These are phyloP conservation scores for Uloborus plumipes DNA, from an alignment of 2,888 invertebrate species.

Conservation along the genomic window DNA sequence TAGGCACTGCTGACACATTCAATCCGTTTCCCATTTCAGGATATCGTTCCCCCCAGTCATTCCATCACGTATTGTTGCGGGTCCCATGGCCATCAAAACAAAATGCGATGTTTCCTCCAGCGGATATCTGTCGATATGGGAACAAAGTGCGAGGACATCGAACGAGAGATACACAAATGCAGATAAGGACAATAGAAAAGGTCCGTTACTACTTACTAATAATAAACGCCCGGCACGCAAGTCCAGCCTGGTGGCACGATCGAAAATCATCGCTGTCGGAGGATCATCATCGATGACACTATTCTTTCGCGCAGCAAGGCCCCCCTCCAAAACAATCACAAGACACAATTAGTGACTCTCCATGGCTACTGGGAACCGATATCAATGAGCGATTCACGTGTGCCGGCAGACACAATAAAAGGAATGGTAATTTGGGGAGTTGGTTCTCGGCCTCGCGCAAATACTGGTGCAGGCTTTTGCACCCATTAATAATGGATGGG, in stretches of 20 bases:
- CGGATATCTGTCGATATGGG: slow-evolving; percentile 29
- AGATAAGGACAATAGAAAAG: slow-evolving; percentile 31
- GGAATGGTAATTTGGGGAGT: slow-evolving; percentile 38
- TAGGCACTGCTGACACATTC: too few species aligned
- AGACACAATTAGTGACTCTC: slow-evolving; percentile 53
- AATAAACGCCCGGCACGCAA: slow-evolving; percentile 47
- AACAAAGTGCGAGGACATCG: slow-evolving; percentile 25
- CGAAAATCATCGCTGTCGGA: slow-evolving; percentile 29
- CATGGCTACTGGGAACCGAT: slow-evolving; percentile 37
- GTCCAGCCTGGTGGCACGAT: slow-evolving; percentile 37
- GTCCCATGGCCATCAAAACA: slow-evolving; percentile 31
- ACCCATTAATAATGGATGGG: slow-evolving; percentile 56
- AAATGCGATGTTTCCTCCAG: slow-evolving; percentile 37
- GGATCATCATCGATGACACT: slow-evolving; percentile 36
- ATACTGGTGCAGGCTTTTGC: slow-evolving; percentile 33
- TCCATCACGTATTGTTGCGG: slow-evolving; percentile 1
- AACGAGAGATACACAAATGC: slow-evolving; percentile 9
- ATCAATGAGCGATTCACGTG: slow-evolving; percentile 61
- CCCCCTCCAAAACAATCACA: slow-evolving; percentile 19
- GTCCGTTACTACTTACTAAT: slow-evolving; percentile 37
- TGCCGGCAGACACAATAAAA: slow-evolving; percentile 41
- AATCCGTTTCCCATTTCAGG: too few species aligned
- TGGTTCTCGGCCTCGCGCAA: slow-evolving; percentile 40
- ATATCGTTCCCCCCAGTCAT: slow-evolving; percentile 2
- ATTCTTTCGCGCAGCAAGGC: slow-evolving; percentile 14